Base-by-base conservation (phyloP, 2,113 vertebrate genomes). In the Macrotus californicus region DNA sequence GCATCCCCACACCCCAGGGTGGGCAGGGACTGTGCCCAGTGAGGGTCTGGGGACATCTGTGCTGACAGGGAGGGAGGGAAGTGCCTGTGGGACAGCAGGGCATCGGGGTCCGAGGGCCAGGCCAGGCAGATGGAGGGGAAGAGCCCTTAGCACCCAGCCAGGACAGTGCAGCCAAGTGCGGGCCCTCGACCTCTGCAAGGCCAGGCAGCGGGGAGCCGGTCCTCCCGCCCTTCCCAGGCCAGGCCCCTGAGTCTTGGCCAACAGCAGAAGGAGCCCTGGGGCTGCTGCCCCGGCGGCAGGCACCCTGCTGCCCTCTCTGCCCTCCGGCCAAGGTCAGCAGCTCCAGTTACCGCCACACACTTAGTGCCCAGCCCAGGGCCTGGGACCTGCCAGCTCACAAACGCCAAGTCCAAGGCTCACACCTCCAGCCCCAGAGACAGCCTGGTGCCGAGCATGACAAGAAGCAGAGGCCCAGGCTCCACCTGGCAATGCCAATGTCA, bases 321-420 rank as follows among this genome's bases (percentile, higher is more conserved):
- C 91, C 4, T 4, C n/a, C n/a, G 5, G 70, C 41, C 77, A 96
- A 96, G 67, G 94, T 64, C 93, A 94, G 39, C 50, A 36, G 94
- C 92, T 97, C 89, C 22, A 31, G 52, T 93, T 92, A 84, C 56
- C 4, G 43, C 69, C 80, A 66, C 66, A 61, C 4, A 1, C 56
- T n/a, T 6, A 19, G 52, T 24, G 89, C 75, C 96, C 43, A 29
- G 14, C 69, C n/a, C 0, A 8, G n/a, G 70, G 66, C 87, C 41
- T 14, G 1, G 66, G 87, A 34, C 84, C 86, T n/a, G 52, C 81
- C 39, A 46, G 22, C 77, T 87, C 14, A 80, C 43, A 59, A 31
- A 69, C 22, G 31, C 36, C 7, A 10, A 41, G 46, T 0, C 73
- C 86, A 29, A 43, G 61, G 26, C 86, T 70, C 79, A 15, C 81